These are phyloP conservation scores for Trigoniulus corallinus DNA, from an alignment of 1,140 invertebrate genomes.

Conservation along the genomic window DNA sequence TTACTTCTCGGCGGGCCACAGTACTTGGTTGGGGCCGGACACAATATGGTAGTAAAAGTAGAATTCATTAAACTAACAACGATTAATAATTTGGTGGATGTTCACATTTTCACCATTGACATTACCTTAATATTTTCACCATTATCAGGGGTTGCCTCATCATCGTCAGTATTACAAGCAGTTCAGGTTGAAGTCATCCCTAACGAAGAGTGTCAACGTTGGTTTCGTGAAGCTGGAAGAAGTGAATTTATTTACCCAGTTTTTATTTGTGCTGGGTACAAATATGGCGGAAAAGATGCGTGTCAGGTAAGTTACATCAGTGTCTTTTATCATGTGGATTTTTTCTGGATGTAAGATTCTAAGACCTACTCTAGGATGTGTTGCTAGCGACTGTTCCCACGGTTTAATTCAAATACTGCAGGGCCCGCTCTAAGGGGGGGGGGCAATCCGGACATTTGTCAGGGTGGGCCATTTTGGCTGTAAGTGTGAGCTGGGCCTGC, in stretches of 20 bases:
- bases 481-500: no score
- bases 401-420: no score
- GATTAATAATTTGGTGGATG: no score
- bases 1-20: conserved; percentile 65
- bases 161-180: conserved; percentile 35
- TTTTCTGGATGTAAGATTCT: no score
- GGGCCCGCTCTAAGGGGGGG: no score
- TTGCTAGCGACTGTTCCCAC: no score
- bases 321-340: no score
- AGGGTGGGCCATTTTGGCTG: no score
- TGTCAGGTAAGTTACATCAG: conserved; percentile 33
- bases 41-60: conserved; percentile 42
- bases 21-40: conserved; percentile 81
- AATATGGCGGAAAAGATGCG: conserved; percentile 46
- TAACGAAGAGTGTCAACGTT: conserved; percentile 73
- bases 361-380: no score
- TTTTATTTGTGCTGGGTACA: conserved; percentile 77
- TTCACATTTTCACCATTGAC: background rate
- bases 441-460: no score
- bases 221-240: conserved; percentile 74
- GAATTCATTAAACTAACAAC: background rate
- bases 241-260: conserved; percentile 82
- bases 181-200: conserved; percentile 76
- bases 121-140: background rate
- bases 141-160: conserved; percentile 19